Evolutionary conservation across 1,140 invertebrate species (phyloP).

Genomic region (Periplaneta americana): DNA sequence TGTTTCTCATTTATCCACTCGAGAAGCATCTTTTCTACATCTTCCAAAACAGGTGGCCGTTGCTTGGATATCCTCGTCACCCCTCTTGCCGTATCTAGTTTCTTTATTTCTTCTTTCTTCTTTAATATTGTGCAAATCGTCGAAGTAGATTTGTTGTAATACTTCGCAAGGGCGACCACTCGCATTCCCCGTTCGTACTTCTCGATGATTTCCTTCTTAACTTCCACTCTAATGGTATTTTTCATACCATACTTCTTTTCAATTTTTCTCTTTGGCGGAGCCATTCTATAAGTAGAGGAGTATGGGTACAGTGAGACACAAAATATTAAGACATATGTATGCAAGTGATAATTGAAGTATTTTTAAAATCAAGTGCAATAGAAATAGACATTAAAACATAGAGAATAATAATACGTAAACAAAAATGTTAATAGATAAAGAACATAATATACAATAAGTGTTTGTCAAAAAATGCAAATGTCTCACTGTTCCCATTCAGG

Average conservation of each 20-base stretch:
- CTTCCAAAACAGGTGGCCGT: slow-evolving; percentile 16
- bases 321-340: no score
- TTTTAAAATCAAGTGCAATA: no score
- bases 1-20: slow-evolving; percentile 23
- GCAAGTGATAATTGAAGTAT: no score
- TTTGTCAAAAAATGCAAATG: no score
- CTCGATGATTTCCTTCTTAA: slow-evolving; percentile 13
- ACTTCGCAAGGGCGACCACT: slow-evolving; percentile 17
- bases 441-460: no score
- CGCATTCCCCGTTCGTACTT: not conserved
- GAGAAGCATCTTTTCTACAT: slow-evolving; percentile 23
- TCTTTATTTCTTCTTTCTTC: slow-evolving; percentile 22
- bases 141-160: slow-evolving; percentile 21
- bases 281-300: no score
- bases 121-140: slow-evolving; percentile 22
- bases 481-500: no score
- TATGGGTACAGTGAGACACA: no score
- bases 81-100: slow-evolving; percentile 19
- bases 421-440: no score
- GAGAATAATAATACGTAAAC: no score
- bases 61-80: slow-evolving; percentile 20
- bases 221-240: slow-evolving; percentile 16
- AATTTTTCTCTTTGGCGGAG: slow-evolving; percentile 12
- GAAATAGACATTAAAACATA: no score
- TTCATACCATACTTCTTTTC: slow-evolving; percentile 19